phyloP scores from a whole-genome alignment of 2,113 vertebrate species.

The Otis tarda region DNA sequence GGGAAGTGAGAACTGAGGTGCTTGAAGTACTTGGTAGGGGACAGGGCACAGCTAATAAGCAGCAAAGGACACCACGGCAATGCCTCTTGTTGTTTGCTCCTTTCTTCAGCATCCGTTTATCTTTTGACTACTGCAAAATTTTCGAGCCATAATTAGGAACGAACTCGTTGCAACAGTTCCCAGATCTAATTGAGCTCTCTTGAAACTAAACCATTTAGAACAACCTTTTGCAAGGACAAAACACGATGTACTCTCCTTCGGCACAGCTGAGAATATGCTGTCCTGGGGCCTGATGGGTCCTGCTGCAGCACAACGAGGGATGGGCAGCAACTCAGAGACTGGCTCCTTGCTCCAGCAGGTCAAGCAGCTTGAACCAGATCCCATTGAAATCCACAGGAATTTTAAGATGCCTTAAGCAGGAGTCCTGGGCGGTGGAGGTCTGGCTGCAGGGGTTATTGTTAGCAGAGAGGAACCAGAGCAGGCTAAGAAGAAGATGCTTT shows the following conservation, averaged over 20 bases:
- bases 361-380: not conserved
- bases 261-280: not conserved
- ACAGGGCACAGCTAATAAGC: not conserved
- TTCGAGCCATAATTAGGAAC: not conserved
- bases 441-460: not conserved
- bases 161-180: not conserved
- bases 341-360: not conserved
- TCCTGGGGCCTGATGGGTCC: not conserved
- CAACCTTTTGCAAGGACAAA: conserved; percentile 16
- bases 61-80: not conserved
- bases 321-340: not conserved
- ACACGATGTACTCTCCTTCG: not conserved
- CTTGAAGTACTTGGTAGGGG: not conserved
- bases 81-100: not conserved
- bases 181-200: conserved; percentile 18
- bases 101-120: not conserved
- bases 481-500: not conserved
- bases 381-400: not conserved
- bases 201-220: conserved; percentile 33
- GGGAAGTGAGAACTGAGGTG: not conserved
- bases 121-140: not conserved
- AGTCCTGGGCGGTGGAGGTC: not conserved
- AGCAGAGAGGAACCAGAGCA: not conserved
- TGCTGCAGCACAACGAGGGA: not conserved
- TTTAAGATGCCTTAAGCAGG: not conserved